A percentile compares a stretch with the other conserved stretches of the same genome.
Evolutionary conservation across 1,140 invertebrate species (phyloP).

Genomic region (Dendroctonus ponderosae): DNA sequence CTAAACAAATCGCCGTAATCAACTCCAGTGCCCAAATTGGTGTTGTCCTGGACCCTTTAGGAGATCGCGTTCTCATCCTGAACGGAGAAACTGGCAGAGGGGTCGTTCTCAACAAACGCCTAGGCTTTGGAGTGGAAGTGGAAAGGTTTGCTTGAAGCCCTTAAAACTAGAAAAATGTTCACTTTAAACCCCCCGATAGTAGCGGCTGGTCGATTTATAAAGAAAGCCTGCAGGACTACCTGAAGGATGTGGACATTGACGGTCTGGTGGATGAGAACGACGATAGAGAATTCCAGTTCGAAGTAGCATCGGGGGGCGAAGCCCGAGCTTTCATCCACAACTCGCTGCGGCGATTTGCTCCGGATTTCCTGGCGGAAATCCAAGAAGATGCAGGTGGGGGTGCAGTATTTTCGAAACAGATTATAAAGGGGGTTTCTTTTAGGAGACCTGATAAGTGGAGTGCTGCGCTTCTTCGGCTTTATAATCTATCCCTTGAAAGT

Average conservation of each 20-base stretch:
- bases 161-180: neutral
- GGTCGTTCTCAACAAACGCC: neutral
- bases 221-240: neutral
- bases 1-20: slow-evolving; percentile 3
- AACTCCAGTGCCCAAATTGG: slow-evolving; percentile 4
- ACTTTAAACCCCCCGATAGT: neutral
- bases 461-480: slow-evolving; percentile 1
- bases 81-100: slow-evolving; percentile 7
- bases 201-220: neutral
- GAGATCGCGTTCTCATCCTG: neutral
- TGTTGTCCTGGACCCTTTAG: neutral
- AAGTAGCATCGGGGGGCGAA: neutral
- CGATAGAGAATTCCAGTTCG: neutral
- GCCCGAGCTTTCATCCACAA: neutral
- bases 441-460: neutral
- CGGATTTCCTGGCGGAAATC: neutral
- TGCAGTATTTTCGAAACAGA: neutral
- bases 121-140: slow-evolving; percentile 1
- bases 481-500: slow-evolving; percentile 1
- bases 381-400: neutral
- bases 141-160: neutral
- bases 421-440: neutral
- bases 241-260: neutral
- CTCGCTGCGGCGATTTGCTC: neutral
- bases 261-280: neutral